Evolutionary conservation across 2,797 vertebrate species (phyloP).

Genomic region (Carapus acus): DNA sequence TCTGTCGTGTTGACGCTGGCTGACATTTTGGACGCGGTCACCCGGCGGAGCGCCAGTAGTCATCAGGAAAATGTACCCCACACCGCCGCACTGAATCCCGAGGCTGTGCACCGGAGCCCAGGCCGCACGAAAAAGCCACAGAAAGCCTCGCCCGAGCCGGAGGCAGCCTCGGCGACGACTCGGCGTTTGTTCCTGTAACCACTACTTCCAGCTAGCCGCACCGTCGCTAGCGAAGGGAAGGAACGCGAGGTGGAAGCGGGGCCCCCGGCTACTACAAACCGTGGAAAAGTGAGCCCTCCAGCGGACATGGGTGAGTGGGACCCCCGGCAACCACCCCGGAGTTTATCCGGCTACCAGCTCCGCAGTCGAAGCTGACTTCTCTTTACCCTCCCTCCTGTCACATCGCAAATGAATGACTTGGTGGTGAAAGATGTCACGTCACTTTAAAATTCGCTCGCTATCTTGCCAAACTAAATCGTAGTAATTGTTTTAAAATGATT

Average conservation of each 20-base stretch:
- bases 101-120: conserved; percentile 26
- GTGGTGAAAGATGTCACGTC: too few relatives aligned
- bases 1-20: not conserved
- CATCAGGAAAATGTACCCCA: conserved; percentile 40
- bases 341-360: conserved; percentile 15
- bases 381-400: too few relatives aligned
- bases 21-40: conserved; percentile 23
- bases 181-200: conserved; percentile 11
- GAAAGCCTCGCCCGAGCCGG: conserved; percentile 24
- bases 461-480: too few relatives aligned
- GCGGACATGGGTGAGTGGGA: conserved; percentile 61
- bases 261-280: conserved; percentile 34
- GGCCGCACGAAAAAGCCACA: too few relatives aligned
- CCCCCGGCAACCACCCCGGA: conserved; percentile 4
- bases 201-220: conserved; percentile 34
- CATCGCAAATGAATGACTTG: too few relatives aligned
- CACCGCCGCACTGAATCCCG: too few relatives aligned
- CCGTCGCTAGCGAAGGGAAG: conserved; percentile 9
- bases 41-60: conserved; percentile 25
- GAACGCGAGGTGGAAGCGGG: conserved; percentile 15
- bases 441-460: too few relatives aligned
- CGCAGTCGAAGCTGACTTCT: too few relatives aligned
- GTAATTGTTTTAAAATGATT: too few relatives aligned
- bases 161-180: too few relatives aligned
- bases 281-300: conserved; percentile 36